phyloP scores from a whole-genome alignment of 2,888 invertebrate genomes.

The Physocephala rufipes region DNA sequence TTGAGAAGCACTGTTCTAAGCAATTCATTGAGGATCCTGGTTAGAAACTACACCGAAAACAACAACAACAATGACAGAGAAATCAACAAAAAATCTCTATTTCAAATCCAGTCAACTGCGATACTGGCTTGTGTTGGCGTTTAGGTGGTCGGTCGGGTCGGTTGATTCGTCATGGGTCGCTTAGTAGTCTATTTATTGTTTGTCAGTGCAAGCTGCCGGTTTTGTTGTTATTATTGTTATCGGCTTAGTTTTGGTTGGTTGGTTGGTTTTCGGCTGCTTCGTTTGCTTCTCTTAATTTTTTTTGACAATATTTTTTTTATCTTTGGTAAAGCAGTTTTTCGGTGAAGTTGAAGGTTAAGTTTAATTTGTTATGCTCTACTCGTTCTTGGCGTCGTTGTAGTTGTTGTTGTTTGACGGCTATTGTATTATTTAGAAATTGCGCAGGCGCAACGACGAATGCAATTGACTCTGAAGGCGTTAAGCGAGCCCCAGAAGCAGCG shows the following conservation, averaged over 20 bases:
- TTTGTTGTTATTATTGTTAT: slow-evolving; percentile 28
- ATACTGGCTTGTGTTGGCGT: slow-evolving; percentile 12
- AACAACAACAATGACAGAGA: slow-evolving; percentile 24
- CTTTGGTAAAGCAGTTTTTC: slow-evolving; percentile 2
- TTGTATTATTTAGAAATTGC: background rate
- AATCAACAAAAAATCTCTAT: background rate
- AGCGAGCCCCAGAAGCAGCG: background rate
- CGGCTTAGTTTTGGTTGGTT: slow-evolving; percentile 41
- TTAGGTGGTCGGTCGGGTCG: slow-evolving; percentile 19
- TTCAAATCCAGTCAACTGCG: background rate
- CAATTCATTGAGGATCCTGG: background rate
- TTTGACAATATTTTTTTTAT: background rate
- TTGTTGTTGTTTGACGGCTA: background rate
- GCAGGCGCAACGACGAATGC: background rate
- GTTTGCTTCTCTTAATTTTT: slow-evolving; percentile 30
- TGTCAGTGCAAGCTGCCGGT: slow-evolving; percentile 24
- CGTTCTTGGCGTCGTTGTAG: too few relatives aligned
- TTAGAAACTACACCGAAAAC: background rate
- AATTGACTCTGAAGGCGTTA: too few relatives aligned
- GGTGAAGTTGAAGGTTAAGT: slow-evolving; percentile 1
- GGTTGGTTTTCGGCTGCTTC: slow-evolving; percentile 9
- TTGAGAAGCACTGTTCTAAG: too few relatives aligned
- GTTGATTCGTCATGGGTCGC: background rate
- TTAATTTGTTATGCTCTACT: background rate
- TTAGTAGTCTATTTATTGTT: background rate